Evolutionary conservation across 2,888 invertebrate species (phyloP).

Genomic region (Azorinus chamasolen): DNA sequence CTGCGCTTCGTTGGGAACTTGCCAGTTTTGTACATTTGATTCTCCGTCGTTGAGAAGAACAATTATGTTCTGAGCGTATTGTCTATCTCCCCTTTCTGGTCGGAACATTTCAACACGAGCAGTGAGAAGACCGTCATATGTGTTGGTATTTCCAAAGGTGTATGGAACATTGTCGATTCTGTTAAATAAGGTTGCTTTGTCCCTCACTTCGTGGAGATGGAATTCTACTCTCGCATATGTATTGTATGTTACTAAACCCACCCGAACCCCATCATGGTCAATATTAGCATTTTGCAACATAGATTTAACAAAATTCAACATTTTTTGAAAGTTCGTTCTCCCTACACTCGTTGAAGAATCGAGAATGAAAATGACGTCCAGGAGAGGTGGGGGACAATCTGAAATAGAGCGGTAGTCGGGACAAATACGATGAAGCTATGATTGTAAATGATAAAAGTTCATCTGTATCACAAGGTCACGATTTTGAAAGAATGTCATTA

Average conservation of each 20-base stretch:
- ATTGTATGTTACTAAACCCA: slow-evolving; percentile 73
- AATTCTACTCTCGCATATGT: slow-evolving; percentile 69
- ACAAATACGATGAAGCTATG: not conserved
- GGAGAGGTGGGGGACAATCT: slow-evolving; percentile 54
- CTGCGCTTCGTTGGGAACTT: slow-evolving; percentile 66
- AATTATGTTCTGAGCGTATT: slow-evolving; percentile 70
- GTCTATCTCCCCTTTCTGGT: slow-evolving; percentile 72
- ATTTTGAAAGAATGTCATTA: too few relatives aligned
- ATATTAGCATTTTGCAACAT: slow-evolving; percentile 64
- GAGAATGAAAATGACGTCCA: slow-evolving; percentile 71
- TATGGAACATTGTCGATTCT: slow-evolving; percentile 65
- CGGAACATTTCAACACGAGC: slow-evolving; percentile 73
- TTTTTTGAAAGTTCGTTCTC: slow-evolving; percentile 68
- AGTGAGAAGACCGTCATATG: slow-evolving; percentile 71
- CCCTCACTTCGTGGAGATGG: slow-evolving; percentile 68
- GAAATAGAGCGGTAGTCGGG: slow-evolving; percentile 4
- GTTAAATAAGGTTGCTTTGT: slow-evolving; percentile 58
- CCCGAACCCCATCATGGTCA: slow-evolving; percentile 58
- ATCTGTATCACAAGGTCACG: too few relatives aligned
- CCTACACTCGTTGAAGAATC: slow-evolving; percentile 78
- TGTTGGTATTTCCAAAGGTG: slow-evolving; percentile 76
- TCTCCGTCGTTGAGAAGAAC: slow-evolving; percentile 78
- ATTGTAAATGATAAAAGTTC: too few relatives aligned
- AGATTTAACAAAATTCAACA: slow-evolving; percentile 70
- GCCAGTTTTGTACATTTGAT: slow-evolving; percentile 74